Conservation (phyloP, 2,888 invertebrate genomes). For the Nephrotoma guestfalica region DNA sequence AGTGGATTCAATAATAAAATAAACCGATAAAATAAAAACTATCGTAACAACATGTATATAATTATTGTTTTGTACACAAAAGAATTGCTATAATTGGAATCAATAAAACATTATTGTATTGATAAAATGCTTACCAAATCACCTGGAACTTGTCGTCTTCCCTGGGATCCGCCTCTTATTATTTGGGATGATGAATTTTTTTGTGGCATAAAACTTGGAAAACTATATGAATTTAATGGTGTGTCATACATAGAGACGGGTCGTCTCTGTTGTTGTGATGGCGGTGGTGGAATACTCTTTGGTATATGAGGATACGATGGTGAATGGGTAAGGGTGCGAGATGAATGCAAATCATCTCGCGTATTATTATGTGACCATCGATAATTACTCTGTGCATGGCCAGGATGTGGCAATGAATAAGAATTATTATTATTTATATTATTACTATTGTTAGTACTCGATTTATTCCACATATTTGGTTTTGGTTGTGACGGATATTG, state of each 20-base stretch:
- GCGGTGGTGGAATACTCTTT: conserved; percentile 10
- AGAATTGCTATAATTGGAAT: not conserved
- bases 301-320: conserved; percentile 16
- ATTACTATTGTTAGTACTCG: not conserved
- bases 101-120: not conserved
- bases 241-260: conserved; percentile 17
- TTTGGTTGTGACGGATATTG: conserved; percentile 6
- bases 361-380: conserved; percentile 14
- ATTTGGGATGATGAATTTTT: not conserved
- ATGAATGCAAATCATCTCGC: conserved; percentile 12
- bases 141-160: conserved; percentile 16
- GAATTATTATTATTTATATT: conserved; percentile 8
- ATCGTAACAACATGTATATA: not conserved
- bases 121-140: conserved; percentile 16
- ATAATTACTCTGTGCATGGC: conserved; percentile 18
- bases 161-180: not conserved
- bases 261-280: conserved; percentile 9
- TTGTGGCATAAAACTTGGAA: conserved; percentile 1
- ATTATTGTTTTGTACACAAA: not conserved
- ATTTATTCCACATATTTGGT: conserved; percentile 1
- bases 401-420: conserved; percentile 19
- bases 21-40: not conserved
- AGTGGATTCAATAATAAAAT: not conserved
- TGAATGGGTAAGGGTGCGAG: conserved; percentile 12
- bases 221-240: conserved; percentile 12